Base-by-base conservation (phyloP, 2,113 vertebrate genomes). In the Oreocharis arfaki region DNA sequence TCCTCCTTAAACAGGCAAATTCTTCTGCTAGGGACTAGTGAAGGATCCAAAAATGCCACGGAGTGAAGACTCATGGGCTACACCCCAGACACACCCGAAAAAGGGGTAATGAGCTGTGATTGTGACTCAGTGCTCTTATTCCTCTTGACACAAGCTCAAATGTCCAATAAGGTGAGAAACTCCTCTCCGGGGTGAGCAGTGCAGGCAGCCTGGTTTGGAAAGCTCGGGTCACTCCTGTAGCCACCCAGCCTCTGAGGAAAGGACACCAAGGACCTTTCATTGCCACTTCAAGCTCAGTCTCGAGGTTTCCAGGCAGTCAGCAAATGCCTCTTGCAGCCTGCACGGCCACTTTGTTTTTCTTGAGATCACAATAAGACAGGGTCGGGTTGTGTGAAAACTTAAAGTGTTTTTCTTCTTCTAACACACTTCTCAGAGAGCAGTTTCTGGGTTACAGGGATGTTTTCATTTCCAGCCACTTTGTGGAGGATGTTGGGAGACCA, bases 181-280 rank as follows among this genome's bases (percentile, higher is more conserved):
- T 32, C 32, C 50, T 64, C 39, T n/a, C 26, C 18, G 28, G 23
- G 15, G 4, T 20, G 16, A 61, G 41, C 13, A 67, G 26, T 6
- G 27, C 12, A 67, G 53, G 42, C 83, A 44, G 7, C 6, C 15
- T 64, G 11, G 15, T 60, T 61, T 84, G 67, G 37, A 57, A 35
- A n/a, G 11, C 9, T 27, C 0, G 2, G 28, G 37, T 49, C 3
- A 0, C 33, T 70, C 42, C 33, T 76, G 10, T 1, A 37, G 32
- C 21, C 80, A 94, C 32, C 20, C 64, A 74, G 6, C 2, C 26
- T 63, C 26, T 32, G 50, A 7, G 53, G 10, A 55, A 69, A 84
- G 23, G 33, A 19, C 49, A 67, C 19, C 22, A 37, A 42, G 27
- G 32, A 56, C 17, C 17, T 37, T n/a, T 46, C 20, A 20, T 1